phyloP scores from a whole-genome alignment of 2,113 vertebrate species.

The Orycteropus afer region DNA sequence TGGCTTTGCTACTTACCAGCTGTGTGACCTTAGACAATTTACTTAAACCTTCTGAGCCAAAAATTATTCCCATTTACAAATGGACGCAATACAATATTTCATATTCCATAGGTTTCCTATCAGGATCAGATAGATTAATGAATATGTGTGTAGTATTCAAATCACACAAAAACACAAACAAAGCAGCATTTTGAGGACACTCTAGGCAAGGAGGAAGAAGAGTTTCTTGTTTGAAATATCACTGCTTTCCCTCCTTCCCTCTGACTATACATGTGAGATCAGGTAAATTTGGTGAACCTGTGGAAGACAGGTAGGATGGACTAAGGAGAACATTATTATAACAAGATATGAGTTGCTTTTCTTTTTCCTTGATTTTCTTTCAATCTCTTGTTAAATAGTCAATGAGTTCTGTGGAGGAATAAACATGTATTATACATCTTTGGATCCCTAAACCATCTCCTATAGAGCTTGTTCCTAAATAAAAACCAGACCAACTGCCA shows the following conservation, averaged over 20 bases:
- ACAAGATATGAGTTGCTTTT: not conserved
- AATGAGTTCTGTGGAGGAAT: not conserved
- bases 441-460: not conserved
- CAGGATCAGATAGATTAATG: not conserved
- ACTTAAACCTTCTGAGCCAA: not conserved
- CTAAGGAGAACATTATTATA: not conserved
- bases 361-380: not conserved
- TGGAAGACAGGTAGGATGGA: not conserved
- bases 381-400: not conserved
- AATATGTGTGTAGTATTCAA: not conserved
- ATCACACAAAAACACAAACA: not conserved
- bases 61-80: conserved; percentile 27
- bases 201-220: not conserved
- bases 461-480: not conserved
- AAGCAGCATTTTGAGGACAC: not conserved
- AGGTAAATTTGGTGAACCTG: not conserved
- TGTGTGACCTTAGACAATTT: not conserved
- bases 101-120: not conserved
- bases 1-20: not conserved
- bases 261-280: not conserved
- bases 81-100: not conserved
- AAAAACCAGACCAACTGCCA: not conserved
- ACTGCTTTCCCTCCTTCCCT: not conserved
- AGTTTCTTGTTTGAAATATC: not conserved
- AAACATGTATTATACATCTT: not conserved